Conservation (phyloP, 2,113 vertebrate species). For the Menura novaehollandiae region DNA sequence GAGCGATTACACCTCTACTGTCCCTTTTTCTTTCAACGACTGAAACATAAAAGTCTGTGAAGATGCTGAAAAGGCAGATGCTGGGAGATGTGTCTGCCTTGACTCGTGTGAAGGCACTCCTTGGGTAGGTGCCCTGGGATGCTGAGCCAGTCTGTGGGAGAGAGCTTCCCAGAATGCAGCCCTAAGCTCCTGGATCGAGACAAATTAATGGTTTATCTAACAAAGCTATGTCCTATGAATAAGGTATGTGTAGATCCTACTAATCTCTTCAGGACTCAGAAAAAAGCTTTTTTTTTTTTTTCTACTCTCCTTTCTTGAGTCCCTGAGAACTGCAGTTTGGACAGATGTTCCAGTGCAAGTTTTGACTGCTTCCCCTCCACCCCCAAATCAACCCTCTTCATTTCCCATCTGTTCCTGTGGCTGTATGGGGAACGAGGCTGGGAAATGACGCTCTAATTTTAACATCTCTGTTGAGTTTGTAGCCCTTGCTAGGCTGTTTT, state of each 20-base stretch:
- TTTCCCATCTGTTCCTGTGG: conserved; percentile 31
- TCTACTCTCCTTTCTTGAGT: background rate
- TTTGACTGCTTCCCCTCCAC: background rate
- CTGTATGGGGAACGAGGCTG: background rate
- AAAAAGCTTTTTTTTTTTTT: too few species aligned
- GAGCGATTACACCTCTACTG: background rate
- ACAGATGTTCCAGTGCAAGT: conserved; percentile 29
- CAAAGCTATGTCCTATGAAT: background rate
- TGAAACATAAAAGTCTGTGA: background rate
- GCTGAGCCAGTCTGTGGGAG: background rate
- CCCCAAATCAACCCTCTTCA: background rate
- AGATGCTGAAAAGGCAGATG: background rate
- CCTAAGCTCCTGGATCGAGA: background rate
- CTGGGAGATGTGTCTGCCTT: background rate
- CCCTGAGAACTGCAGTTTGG: background rate
- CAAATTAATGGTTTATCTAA: background rate
- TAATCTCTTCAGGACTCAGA: background rate
- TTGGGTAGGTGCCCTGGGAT: background rate
- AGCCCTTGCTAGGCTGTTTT: background rate
- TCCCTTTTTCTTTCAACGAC: background rate
- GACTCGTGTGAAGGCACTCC: accelerated
- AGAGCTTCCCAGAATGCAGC: background rate
- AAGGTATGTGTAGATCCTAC: background rate
- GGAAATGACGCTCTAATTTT: conserved; percentile 6
- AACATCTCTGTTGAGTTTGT: background rate